Conservation (phyloP, 30 jellyfish, hydroid and myxozoan species). For the Turritopsis dohrnii region DNA sequence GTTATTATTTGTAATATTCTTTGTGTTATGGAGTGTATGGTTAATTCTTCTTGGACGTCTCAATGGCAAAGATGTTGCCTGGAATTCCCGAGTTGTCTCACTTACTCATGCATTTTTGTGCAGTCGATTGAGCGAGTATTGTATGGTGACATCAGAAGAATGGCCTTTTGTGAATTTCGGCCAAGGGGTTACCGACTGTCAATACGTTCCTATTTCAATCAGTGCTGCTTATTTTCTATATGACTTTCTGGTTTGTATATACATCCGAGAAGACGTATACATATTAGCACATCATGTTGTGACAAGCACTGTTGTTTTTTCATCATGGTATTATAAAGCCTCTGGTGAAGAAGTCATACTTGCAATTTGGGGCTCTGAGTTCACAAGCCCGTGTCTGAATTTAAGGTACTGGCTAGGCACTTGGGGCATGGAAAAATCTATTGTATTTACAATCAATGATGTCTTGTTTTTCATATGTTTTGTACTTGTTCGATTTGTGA, state of each 20-base stretch:
- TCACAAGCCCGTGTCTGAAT: conserved; percentile 68
- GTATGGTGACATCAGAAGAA: conserved; percentile 15
- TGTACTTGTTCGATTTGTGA: conserved; percentile 39
- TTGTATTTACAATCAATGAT: conserved; percentile 45
- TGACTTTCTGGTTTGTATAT: conserved; percentile 56
- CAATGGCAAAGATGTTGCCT: conserved; percentile 25
- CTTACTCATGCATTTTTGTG: conserved; percentile 56
- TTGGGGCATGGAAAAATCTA: conserved; percentile 25
- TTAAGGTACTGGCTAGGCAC: conserved; percentile 53
- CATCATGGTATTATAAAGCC: not conserved
- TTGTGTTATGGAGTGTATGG: not conserved
- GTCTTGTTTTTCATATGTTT: conserved; percentile 42
- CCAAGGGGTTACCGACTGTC: conserved; percentile 35
- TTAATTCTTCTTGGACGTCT: not conserved
- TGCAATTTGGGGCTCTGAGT: conserved; percentile 78
- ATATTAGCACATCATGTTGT: conserved; percentile 52
- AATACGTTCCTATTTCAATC: conserved; percentile 28
- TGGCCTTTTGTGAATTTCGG: conserved; percentile 65
- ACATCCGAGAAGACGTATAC: conserved; percentile 52
- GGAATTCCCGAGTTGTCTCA: conserved; percentile 72
- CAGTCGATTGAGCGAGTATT: conserved; percentile 29
- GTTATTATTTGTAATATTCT: not conserved
- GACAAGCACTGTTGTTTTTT: conserved; percentile 2
- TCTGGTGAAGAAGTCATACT: conserved; percentile 58
- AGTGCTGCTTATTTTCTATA: conserved; percentile 63